Evolutionary conservation across 2,888 invertebrate genomes (phyloP).

Genomic region (Lymantria monacha): DNA sequence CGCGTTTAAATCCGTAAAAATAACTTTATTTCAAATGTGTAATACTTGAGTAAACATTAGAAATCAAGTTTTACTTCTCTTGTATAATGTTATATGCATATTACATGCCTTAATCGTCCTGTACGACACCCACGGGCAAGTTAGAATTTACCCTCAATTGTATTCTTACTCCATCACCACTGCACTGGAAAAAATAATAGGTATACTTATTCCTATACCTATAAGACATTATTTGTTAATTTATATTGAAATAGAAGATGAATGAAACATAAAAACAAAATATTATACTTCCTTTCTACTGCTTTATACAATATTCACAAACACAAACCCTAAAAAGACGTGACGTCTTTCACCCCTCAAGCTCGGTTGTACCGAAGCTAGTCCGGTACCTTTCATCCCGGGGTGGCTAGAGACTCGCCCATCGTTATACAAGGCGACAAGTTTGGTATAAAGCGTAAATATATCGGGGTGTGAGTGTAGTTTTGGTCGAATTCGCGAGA

Average conservation of each 20-base stretch:
- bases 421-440: slow-evolving; percentile 50
- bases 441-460: slow-evolving; percentile 65
- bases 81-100: no score
- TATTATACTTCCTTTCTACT: neutral
- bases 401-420: slow-evolving; percentile 11
- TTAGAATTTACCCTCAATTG: no score
- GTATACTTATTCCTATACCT: neutral
- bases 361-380: slow-evolving; percentile 11
- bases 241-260: neutral
- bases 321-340: slow-evolving; percentile 2
- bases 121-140: no score
- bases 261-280: neutral
- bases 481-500: slow-evolving; percentile 67
- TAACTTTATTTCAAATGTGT: no score
- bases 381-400: slow-evolving; percentile 21
- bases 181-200: no score
- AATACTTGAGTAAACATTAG: no score
- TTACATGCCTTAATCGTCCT: no score
- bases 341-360: slow-evolving; percentile 1
- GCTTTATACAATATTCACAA: neutral
- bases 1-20: no score
- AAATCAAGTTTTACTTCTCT: no score
- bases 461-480: slow-evolving; percentile 70
- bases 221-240: neutral
- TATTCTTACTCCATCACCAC: no score